Conservation (phyloP, 2,888 invertebrate species). For the Leptinotarsa juncta region DNA sequence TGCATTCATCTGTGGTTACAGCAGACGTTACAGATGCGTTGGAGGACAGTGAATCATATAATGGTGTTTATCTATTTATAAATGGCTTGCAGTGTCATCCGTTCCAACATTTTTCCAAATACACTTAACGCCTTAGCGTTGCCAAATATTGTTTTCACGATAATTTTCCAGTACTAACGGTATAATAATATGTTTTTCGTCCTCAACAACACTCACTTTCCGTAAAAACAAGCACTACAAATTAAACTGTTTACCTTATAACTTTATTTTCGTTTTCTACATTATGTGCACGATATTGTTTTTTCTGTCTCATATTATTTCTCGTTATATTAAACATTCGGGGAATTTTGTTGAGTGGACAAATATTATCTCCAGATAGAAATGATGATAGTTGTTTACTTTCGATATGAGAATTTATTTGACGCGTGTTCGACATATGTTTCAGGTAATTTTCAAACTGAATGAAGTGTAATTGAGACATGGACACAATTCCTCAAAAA, state of each 20-base stretch:
- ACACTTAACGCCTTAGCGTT: slow-evolving; percentile 24
- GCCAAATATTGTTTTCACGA: slow-evolving; percentile 25
- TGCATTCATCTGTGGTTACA: slow-evolving; percentile 17
- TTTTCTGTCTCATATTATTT: slow-evolving; percentile 25
- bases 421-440: too few relatives aligned
- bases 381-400: not conserved
- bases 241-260: slow-evolving; percentile 37
- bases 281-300: slow-evolving; percentile 26
- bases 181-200: slow-evolving; percentile 29
- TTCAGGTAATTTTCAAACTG: too few relatives aligned
- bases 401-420: not conserved
- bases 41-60: slow-evolving; percentile 27
- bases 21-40: slow-evolving; percentile 18
- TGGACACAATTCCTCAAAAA: too few relatives aligned
- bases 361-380: slow-evolving; percentile 19
- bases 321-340: slow-evolving; percentile 30
- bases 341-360: slow-evolving; percentile 18
- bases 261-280: slow-evolving; percentile 40
- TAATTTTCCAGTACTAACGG: slow-evolving; percentile 22
- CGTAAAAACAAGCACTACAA: slow-evolving; percentile 27
- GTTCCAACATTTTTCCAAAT: slow-evolving; percentile 37
- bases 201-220: slow-evolving; percentile 27
- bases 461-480: too few relatives aligned
- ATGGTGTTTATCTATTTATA: slow-evolving; percentile 37
- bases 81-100: slow-evolving; percentile 43